Percentiles rank a stretch among this genome's conserved stretches.
These are phyloP conservation scores for Lithosia quadra DNA, from an alignment of 2,888 invertebrate genomes.

Conservation along the genomic window DNA sequence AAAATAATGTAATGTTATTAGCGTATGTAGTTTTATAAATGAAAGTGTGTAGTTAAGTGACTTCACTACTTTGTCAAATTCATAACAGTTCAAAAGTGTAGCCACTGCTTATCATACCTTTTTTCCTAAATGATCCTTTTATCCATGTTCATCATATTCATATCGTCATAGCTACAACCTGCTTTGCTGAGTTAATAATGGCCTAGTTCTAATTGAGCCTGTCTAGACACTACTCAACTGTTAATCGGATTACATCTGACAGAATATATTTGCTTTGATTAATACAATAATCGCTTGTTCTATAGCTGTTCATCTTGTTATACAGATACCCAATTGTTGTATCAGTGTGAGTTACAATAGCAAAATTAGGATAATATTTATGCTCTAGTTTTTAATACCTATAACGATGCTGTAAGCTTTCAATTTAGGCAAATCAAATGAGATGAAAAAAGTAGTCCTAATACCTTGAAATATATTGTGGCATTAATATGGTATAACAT, in stretches of 20 bases:
- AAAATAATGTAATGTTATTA: too few species aligned
- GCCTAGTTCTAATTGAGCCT: slow-evolving; percentile 45
- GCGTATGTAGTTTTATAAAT: too few species aligned
- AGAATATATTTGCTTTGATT: slow-evolving; percentile 30
- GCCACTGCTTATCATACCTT: background rate
- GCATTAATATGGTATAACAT: background rate
- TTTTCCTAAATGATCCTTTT: too few species aligned
- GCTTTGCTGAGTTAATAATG: slow-evolving; percentile 35
- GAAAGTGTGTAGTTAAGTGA: too few species aligned
- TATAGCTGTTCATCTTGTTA: background rate
- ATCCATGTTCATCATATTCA: background rate
- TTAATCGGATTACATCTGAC: slow-evolving; percentile 42
- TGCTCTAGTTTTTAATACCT: too few species aligned
- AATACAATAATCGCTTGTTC: slow-evolving; percentile 28
- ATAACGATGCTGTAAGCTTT: too few species aligned
- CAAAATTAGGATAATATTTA: background rate
- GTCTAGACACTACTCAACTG: slow-evolving; percentile 51
- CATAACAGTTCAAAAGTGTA: background rate
- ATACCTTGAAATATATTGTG: too few species aligned
- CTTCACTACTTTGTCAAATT: background rate
- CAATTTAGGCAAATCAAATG: too few species aligned
- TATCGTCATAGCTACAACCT: background rate
- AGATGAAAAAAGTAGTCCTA: too few species aligned
- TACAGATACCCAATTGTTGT: too few species aligned
- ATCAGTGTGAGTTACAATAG: background rate